Conservation (phyloP, 2,797 vertebrate genomes). For the Apogon hyalosoma region DNA sequence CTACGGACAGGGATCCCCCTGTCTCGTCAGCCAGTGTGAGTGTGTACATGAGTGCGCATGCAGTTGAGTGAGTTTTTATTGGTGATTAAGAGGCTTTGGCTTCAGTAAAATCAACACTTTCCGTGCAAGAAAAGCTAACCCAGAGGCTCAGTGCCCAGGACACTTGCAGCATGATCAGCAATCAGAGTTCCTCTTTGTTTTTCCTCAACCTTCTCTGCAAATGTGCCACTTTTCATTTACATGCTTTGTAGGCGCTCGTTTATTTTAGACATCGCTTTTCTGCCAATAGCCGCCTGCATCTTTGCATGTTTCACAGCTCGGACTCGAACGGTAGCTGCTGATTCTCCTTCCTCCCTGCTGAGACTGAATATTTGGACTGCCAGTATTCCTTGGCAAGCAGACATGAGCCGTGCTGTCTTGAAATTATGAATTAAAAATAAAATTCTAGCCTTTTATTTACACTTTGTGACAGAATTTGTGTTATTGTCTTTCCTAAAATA, state of each 20-base stretch:
- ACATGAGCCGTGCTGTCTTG: not conserved
- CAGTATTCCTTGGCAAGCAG: constrained; percentile 34
- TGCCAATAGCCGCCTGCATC: constrained; percentile 31
- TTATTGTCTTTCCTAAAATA: not conserved
- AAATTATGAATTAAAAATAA: constrained; percentile 14
- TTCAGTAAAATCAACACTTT: constrained; percentile 64
- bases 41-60: constrained; percentile 6
- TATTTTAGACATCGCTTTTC: constrained; percentile 10
- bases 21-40: constrained; percentile 39
- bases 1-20: constrained; percentile 55
- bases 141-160: constrained; percentile 32
- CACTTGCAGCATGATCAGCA: constrained; percentile 13
- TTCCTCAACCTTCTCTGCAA: not conserved
- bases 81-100: constrained; percentile 67
- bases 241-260: constrained; percentile 1
- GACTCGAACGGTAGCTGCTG: constrained; percentile 23
- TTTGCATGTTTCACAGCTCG: constrained; percentile 47
- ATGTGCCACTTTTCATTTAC: constrained; percentile 6
- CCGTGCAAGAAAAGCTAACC: constrained; percentile 19
- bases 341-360: not conserved
- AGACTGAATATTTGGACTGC: constrained; percentile 24
- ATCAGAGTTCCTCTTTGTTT: not conserved
- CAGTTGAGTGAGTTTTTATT: constrained; percentile 29
- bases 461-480: not conserved
- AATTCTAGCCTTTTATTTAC: not conserved